Evolutionary conservation across 1,140 invertebrate genomes (phyloP).

Genomic region (Drosophila guanche): DNA sequence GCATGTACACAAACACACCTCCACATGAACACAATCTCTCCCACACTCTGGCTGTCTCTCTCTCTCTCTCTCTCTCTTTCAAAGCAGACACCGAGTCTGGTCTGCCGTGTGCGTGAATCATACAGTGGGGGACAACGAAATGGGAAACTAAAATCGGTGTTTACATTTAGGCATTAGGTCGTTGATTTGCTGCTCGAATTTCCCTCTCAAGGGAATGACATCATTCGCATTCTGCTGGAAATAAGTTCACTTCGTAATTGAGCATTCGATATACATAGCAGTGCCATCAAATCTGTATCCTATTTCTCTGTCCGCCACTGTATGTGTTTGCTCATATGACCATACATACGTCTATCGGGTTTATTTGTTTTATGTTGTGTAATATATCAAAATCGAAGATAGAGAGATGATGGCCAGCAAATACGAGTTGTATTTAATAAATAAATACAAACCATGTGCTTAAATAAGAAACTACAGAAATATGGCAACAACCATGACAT

Average conservation of each 20-base stretch:
- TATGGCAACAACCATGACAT: slow-evolving; percentile 15
- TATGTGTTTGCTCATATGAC: slow-evolving; percentile 29
- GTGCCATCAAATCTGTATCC: too few species aligned
- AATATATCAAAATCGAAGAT: slow-evolving; percentile 59
- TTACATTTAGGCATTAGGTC: too few species aligned
- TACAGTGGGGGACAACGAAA: too few species aligned
- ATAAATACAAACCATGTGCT: slow-evolving; percentile 34
- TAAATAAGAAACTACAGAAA: slow-evolving; percentile 13
- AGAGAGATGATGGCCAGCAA: slow-evolving; percentile 36
- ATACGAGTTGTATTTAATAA: slow-evolving; percentile 58
- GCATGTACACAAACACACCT: slow-evolving; percentile 29
- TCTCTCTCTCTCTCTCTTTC: slow-evolving; percentile 10
- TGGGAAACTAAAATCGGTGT: too few species aligned
- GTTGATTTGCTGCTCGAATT: too few species aligned
- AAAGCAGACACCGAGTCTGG: slow-evolving; percentile 13
- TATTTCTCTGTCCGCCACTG: not conserved
- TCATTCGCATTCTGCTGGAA: too few species aligned
- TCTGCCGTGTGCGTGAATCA: slow-evolving; percentile 1
- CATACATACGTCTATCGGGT: slow-evolving; percentile 16
- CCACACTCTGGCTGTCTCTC: slow-evolving; percentile 23
- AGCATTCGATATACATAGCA: too few species aligned
- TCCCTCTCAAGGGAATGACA: too few species aligned
- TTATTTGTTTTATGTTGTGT: slow-evolving; percentile 49
- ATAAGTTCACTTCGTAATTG: too few species aligned
- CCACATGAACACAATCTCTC: not conserved